Base-by-base conservation (phyloP, 2,888 invertebrate genomes). In the Luffia ferchaultella region DNA sequence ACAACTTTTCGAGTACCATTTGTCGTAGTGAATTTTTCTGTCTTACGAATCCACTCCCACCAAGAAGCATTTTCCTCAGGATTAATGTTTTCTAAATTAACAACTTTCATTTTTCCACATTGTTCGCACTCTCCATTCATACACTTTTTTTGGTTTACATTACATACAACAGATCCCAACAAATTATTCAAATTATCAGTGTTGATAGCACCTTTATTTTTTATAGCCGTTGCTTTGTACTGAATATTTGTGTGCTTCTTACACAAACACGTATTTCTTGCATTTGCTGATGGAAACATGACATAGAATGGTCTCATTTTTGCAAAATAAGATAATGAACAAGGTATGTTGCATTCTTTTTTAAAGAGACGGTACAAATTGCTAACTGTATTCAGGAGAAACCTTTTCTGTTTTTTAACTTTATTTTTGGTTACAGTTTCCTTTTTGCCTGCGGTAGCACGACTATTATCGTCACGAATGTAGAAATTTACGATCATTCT, bases 201-300 rank as follows among this genome's bases (percentile, higher is more conserved):
- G 45, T 42, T 20, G 16, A 48, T 47, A 15, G 50, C 48, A 44
- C 48, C 19, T 48, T 52, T 53, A 16, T 50, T 48, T 52, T 40
- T 52, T 46, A 50, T 15, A 50, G 50, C 50, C 50, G 20, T 50
- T 30, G 44, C 16, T 43, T 51, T 51, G 48, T 16, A 16, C 48
- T 20, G 47, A n/a, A 47, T 44, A 49, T 51, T 51, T 41, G 49
- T n/a, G 20, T 18, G 47, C 47, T 48, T 30, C 42, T 45, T 51
- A 47, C 47, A 46, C 50, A 52, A 51, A 50, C 54, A 54, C 50
- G 47, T 54, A 43, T 53, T 52, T 46, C 54, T 51, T 42, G 45
- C 53, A 48, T 51, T 43, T 45, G 53, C 48, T 51, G 54, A 46
- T 20, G 51, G 52, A 46, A 40, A 49, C 19, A 54, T 18, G 41